These are phyloP conservation scores for Sarcophaga carnaria DNA, from an alignment of 2,888 invertebrate species.

Conservation along the genomic window DNA sequence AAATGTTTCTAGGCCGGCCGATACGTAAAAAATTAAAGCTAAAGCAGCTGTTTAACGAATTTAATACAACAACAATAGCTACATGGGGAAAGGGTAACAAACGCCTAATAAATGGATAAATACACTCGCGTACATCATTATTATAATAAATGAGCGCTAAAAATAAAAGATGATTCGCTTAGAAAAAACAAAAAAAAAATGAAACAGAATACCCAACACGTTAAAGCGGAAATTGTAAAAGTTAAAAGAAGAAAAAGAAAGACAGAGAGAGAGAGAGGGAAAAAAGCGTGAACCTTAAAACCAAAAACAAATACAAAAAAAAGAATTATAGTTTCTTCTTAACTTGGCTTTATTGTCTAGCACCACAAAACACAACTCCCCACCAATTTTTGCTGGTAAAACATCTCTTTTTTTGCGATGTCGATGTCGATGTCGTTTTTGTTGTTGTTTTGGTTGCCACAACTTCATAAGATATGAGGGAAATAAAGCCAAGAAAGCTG, in stretches of 20 bases:
- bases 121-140: constrained; percentile 37
- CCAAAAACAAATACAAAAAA: neutral
- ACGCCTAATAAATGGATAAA: constrained; percentile 27
- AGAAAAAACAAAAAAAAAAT: constrained; percentile 16
- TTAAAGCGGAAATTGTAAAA: constrained; percentile 64
- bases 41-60: constrained; percentile 8
- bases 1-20: neutral
- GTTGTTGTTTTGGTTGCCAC: neutral
- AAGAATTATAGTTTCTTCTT: neutral
- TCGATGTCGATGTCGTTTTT: too few relatives aligned
- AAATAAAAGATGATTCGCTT: constrained; percentile 51
- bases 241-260: constrained; percentile 1
- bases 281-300: constrained; percentile 67
- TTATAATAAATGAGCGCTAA: constrained; percentile 61
- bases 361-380: neutral
- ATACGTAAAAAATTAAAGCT: neutral
- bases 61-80: neutral
- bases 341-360: neutral
- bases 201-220: neutral
- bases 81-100: constrained; percentile 11
- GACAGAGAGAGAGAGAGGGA: constrained; percentile 27
- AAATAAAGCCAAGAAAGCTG: constrained; percentile 12
- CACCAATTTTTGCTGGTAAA: neutral
- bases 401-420: neutral
- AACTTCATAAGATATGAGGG: constrained; percentile 12